Percentiles rank a stretch among this genome's conserved stretches.
phyloP scores from a whole-genome alignment of 2,113 vertebrate genomes.

The Scopus umbretta region DNA sequence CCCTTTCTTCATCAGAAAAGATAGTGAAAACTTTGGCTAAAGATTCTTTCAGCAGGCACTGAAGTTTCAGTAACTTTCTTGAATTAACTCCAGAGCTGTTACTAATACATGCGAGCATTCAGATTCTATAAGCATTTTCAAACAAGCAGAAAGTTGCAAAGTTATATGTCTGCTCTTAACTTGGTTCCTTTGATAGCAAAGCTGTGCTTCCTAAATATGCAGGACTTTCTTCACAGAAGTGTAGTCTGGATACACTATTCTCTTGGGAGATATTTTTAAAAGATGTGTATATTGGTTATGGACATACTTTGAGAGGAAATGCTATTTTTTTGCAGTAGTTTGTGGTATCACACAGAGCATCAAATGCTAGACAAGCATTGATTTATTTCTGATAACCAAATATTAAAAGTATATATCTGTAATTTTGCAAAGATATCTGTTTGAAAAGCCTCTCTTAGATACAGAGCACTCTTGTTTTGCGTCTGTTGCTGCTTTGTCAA shows the following conservation, averaged over 20 bases:
- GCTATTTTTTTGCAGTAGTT: not conserved
- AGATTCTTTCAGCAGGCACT: not conserved
- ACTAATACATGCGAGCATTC: not conserved
- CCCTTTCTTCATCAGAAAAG: not conserved
- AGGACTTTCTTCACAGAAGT: not conserved
- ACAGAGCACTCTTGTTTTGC: not conserved
- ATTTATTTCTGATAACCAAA: not conserved
- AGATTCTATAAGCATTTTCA: not conserved
- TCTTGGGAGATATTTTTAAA: not conserved
- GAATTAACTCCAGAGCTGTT: not conserved
- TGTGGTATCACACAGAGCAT: not conserved
- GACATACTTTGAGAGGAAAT: not conserved
- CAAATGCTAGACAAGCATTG: not conserved
- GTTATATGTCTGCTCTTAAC: not conserved
- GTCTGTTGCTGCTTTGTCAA: conserved; percentile 12
- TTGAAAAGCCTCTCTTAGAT: not conserved
- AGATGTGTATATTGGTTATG: not conserved
- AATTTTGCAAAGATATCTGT: not conserved
- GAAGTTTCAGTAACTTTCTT: not conserved
- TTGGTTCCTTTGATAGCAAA: not conserved
- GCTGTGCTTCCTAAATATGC: not conserved
- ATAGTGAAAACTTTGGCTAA: not conserved
- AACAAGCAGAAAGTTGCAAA: not conserved
- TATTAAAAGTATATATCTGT: not conserved
- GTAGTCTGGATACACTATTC: not conserved